These are phyloP conservation scores for Lordiphosa stackelbergi DNA, from an alignment of 1,140 invertebrate genomes.

Conservation along the genomic window DNA sequence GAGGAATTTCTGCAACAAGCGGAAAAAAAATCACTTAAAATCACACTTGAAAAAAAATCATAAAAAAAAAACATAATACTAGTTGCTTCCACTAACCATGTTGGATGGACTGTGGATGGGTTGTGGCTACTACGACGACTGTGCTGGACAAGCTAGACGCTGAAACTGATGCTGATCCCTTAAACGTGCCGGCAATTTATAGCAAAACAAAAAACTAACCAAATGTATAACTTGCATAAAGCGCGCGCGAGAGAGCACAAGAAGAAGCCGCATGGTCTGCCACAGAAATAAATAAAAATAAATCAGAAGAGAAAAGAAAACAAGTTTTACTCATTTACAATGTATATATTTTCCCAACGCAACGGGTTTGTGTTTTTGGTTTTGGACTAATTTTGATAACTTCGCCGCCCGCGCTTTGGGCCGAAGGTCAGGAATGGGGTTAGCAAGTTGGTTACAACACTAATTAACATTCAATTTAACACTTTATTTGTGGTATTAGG, in stretches of 20 bases:
- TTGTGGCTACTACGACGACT: conserved; percentile 36
- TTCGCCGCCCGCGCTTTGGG: not conserved
- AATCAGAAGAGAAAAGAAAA: conserved; percentile 29
- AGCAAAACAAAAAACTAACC: conserved; percentile 12
- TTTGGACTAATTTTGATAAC: conserved; percentile 4
- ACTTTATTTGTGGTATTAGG: conserved; percentile 22
- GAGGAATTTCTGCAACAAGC: conserved; percentile 66
- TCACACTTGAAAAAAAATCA: conserved; percentile 12
- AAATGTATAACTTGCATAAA: too few species aligned
- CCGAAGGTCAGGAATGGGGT: not conserved
- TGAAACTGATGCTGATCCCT: conserved; percentile 76
- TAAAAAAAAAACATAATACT: conserved; percentile 12
- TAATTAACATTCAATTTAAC: conserved; percentile 49
- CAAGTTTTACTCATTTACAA: conserved; percentile 70
- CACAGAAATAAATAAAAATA: conserved; percentile 4
- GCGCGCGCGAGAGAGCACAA: conserved; percentile 2
- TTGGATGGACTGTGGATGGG: conserved; percentile 21
- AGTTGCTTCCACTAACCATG: conserved; percentile 58
- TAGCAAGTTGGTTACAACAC: conserved; percentile 11
- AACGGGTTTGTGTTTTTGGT: conserved; percentile 30
- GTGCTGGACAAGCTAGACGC: conserved; percentile 66
- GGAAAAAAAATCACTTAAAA: conserved; percentile 9
- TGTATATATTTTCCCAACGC: conserved; percentile 42
- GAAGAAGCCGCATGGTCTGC: conserved; percentile 22
- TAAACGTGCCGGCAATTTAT: conserved; percentile 68